Evolutionary conservation across 2,113 vertebrate species (phyloP), one percentile per base, ranked within the genome.

Genomic region (Panthera tigris): DNA sequence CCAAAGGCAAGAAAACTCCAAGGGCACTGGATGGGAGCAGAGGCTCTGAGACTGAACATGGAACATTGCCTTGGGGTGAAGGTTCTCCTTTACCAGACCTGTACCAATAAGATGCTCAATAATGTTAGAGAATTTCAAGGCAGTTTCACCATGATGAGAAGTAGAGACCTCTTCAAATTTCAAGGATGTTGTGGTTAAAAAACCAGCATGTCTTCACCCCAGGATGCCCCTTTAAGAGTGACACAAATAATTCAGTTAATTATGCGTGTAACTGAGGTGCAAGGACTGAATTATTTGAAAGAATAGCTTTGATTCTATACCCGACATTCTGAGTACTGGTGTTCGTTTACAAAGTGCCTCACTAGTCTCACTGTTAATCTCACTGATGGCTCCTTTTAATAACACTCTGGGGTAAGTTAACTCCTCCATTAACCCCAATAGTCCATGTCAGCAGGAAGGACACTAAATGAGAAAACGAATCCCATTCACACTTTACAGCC

Each of bases 201-300:
- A 92, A 50, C 4, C 66, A 73, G 29, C n/a, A 7, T 15, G 19
- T 92, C 36, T 29, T 92, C 27, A 61, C 29, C 13, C 15, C 31
- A 33, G 16, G 55, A 94, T 55, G n/a, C 7, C 31, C 29, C 15
- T 87, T 86, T 83, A 84, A 94, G 80, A 69, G 50, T 33, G n/a
- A 50, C 33, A 41, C 45, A 57, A 92, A 29, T 68, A 74, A 45
- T 63, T 36, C 13, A 50, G 55, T 8, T 63, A 27, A 84, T 69
- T 95, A 31, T 73, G 65, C 85, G 27, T 85, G 71, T 71, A 78
- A 93, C 7, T 86, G 86, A 86, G 78, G 79, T 82, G 50, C 89
- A 90, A 85, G 14, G 29, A 15, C 48, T 89, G 36, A 55, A 71
- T 89, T 89, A 61, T 76, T 85, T 63, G 39, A 69, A 74, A 69